Evolutionary conservation across 2,888 invertebrate genomes (phyloP), one percentile per base, ranked within the genome.

Genomic region (Aphidoletes aphidimyza): DNA sequence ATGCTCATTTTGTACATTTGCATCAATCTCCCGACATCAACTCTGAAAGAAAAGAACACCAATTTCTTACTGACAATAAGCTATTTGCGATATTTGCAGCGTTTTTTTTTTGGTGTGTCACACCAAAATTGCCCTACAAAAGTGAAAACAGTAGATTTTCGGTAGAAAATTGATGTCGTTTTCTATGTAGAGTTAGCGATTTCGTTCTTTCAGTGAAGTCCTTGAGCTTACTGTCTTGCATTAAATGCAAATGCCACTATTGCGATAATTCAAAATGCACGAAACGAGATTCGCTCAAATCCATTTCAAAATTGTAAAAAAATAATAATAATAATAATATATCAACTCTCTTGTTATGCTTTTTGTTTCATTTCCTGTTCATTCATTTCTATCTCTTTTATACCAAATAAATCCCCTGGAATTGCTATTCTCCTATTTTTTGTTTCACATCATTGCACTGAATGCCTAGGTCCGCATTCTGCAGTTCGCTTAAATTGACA

Each of bases 201-300:
- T 39, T 5, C 39, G 39, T 39, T 5, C 11, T 39, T 39, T 39
- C 39, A 11, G 39, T 11, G 11, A 39, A 39, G 39, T 39, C 39
- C 39, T 39, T 39, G 39, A 39, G 39, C 34, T 8, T 26, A 30
- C 30, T 69, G 30, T 69, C 34, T 26, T 14, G 5, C 30, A 3
- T 54, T 22, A 47, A 17, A 54, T 47, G 47, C 47, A 47, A 47
- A 47, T 47, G 17, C 17, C 22, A 54, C 22, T 17, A 30, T 30
- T 69, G 69, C 5, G 30, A 30, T 30, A 30, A 30, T 30, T 69
- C 69, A n/a, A 34, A 54, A 69, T 69, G 69, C 69, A 69, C 69
- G 30, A 69, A 69, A 69, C 30, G 34, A 19, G 54, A 9, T 34
- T 54, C 26, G 0, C 14, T 3, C 11, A n/a, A 0, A 69, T 69